These are phyloP conservation scores for Erannis defoliaria DNA, from an alignment of 2,888 invertebrate genomes.

Conservation along the genomic window DNA sequence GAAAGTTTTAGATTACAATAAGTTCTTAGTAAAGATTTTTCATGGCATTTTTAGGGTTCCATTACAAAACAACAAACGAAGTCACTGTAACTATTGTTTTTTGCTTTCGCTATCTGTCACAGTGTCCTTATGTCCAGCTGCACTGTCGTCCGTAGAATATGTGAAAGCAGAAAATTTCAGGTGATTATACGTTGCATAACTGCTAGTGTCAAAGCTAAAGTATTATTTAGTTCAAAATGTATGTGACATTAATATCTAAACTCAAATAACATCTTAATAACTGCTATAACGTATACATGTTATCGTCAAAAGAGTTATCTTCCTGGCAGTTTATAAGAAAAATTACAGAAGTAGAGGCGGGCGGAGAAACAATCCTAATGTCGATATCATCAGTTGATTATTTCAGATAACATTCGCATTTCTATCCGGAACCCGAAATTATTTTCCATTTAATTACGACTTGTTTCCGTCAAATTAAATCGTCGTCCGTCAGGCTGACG, in stretches of 20 bases:
- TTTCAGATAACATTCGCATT: constrained; percentile 18
- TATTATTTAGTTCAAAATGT: background rate
- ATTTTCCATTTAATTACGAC: constrained; percentile 73
- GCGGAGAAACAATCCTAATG: background rate
- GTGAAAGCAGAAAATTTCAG: no score
- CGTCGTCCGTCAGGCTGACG: constrained; percentile 58
- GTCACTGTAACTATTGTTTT: no score
- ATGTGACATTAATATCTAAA: no score
- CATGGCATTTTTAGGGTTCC: background rate
- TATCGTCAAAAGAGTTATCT: no score
- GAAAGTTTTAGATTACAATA: background rate
- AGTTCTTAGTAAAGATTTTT: background rate
- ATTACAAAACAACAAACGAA: background rate
- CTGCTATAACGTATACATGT: no score
- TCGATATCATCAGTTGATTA: constrained; percentile 11
- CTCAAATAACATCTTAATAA: no score
- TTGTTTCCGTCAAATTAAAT: constrained; percentile 73
- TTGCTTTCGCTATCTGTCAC: no score
- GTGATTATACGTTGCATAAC: no score
- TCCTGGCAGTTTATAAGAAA: no score
- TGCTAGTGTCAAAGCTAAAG: background rate
- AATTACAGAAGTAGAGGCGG: no score
- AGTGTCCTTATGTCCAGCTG: no score
- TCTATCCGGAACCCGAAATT: constrained; percentile 50
- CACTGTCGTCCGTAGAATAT: no score